Conservation (phyloP, 2,797 vertebrate species). For the Hypotaenidia okinawae region DNA sequence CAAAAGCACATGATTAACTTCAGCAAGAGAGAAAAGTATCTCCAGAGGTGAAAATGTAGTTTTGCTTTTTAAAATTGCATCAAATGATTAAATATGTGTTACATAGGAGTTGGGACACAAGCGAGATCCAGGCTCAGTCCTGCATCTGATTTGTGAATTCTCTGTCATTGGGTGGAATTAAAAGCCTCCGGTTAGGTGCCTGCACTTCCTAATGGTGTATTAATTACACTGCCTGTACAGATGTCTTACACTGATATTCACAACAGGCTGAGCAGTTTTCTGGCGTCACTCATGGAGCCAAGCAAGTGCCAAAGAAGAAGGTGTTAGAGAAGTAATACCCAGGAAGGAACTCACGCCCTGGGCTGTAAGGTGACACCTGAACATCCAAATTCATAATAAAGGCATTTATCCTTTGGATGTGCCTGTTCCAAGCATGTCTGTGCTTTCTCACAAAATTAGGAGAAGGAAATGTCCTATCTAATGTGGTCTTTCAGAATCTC, state of each 20-base stretch:
- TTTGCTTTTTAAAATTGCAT: not conserved
- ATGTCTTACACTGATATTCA: not conserved
- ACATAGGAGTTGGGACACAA: not conserved
- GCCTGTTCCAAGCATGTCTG: not conserved
- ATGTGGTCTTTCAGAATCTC: not conserved
- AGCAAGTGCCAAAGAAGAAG: not conserved
- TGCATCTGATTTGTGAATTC: not conserved
- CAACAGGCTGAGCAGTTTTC: not conserved
- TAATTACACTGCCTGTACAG: not conserved
- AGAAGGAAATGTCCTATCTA: not conserved
- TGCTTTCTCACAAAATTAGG: not conserved
- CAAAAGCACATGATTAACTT: conserved; percentile 22
- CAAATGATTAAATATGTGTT: not conserved
- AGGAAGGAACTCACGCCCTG: not conserved
- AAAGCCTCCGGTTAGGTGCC: not conserved
- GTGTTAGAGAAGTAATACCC: not conserved
- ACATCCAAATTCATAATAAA: not conserved
- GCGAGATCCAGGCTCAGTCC: not conserved
- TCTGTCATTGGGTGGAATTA: not conserved
- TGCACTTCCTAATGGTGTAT: not conserved
- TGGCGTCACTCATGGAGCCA: not conserved
- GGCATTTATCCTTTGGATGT: not conserved
- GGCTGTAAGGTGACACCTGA: not conserved
- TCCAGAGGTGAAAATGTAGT: conserved; percentile 7
- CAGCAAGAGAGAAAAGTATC: not conserved